Base-by-base conservation (phyloP, 2,888 invertebrate genomes). In the Patella ulyssiponensis region DNA sequence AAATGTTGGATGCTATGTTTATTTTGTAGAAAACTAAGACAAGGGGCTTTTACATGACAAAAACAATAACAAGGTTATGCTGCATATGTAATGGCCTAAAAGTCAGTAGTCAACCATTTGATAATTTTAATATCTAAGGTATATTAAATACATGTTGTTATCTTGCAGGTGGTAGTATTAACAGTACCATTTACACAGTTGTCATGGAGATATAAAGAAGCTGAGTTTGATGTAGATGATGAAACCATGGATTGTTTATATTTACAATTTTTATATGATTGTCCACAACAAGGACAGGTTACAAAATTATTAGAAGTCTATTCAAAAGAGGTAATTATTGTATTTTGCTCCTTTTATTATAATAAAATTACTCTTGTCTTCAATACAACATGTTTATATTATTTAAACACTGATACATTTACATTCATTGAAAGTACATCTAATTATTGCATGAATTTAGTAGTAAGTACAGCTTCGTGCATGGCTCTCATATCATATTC, bases 201-300 rank as follows among this genome's bases (percentile, higher is more conserved):
- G 83, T 96, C 96, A 20, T 98, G 98, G 97, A 97, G 97, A 91
- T 96, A 96, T 91, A 96, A 96, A 0, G 95, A 96, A 88, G 95
- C 96, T 0, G 96, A 96, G 0, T 95, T 96, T 88, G 95, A 95
- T 87, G 95, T 96, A 90, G 93, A 93, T 88, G 94, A 94, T 23
- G 96, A 97, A 90, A 96, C 97, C 88, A 93, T 97, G 84, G 97
- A 98, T 12, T 98, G 97, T 91, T 94, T 98, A 81, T 97, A 98
- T 92, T 93, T 98, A 23, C 98, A 98, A 93, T 97, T 97, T 91
- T 94, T 88, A 9, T 81, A 79, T 23, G 77, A 79, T 70, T 82
- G 83, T 1, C 95, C 92, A 94, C 95, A 95, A 85, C 95, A 95
- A 14, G 93, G 95, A 27, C 92, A 95, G 71, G 95, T 96, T 58